Base-by-base conservation (phyloP, 2,797 vertebrate genomes). In the Myotis pilosus region DNA sequence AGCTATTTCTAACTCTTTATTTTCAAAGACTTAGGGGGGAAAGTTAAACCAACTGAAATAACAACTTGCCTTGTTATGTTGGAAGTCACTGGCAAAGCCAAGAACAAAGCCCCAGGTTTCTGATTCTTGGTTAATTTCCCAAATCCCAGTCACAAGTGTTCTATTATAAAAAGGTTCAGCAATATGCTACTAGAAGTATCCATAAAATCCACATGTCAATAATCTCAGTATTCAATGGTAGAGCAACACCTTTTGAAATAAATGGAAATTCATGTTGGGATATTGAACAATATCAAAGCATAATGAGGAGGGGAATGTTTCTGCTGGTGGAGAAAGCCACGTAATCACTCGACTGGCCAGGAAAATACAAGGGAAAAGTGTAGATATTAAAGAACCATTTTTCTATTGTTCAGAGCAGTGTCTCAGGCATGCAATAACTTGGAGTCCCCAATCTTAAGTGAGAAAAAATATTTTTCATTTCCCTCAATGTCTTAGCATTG, bases 401-500 rank as follows among this genome's bases (percentile, higher is more conserved):
- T 89, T 83, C 30, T 91, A 6, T 47, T 87, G 25, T 62, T 44
- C 9, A 28, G 55, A 6, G 30, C n/a, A 85, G 33, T 79, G 1
- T 57, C 23, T 78, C 38, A 66, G 49, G 41, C 51, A 69, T 51
- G 4, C 10, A 62, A 16, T 49, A 83, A 83, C 36, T 33, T 19
- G 87, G 17, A 64, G 16, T 10, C 28, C 49, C 76, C 49, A 55
- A 3, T 78, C 22, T 94, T 84, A 74, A 20, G 22, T 74, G 80
- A 94, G 4, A 36, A 96, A 62, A 91, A 51, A 28, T 1, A 62
- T 68, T 81, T 94, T 92, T 87, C 20, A 69, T 78, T 96, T 93
- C 10, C 4, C 19, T 83, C 87, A 53, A 1, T 60, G 20, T 66
- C 41, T 92, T 89, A 44, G n/a, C 53, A 74, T 76, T 80, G 47